Base-by-base conservation (phyloP, 2,888 invertebrate genomes). In the Philonicus albiceps region DNA sequence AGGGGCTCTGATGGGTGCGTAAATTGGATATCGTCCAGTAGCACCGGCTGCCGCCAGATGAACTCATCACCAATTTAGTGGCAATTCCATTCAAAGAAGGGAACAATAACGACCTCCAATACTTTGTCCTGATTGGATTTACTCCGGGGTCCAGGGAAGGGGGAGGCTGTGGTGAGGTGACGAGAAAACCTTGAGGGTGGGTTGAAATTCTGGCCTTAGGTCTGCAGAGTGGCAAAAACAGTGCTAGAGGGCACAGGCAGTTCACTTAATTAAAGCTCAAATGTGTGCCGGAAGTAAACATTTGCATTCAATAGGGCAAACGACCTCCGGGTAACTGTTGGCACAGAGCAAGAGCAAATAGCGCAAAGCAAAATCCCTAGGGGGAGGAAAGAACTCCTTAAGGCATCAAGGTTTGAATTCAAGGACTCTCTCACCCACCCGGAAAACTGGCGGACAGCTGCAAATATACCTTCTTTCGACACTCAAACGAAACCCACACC, bases 281-380 rank as follows among this genome's bases (percentile, higher is more conserved):
- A 83, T 78, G 64, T 83, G 37, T 83, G 64, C 34, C 64, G 55
- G 78, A 83, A 83, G 81, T 83, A 83, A 83, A 83, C 81, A 83
- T 83, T 83, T 83, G 81, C 64, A 83, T 83, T 83, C 81, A 83
- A 83, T 83, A 83, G 81, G 64, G 81, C 64, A 83, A 83, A 83
- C 64, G 64, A 34, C 30, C 81, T 37, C 81, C 37, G 7, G 31
- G 55, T 55, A 22, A 83, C 64, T 55, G 34, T 34, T 49, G 49
- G 31, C 19, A 37, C 19, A 31, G 81, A 55, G 27, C n/a, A 27
- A 64, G 64, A 64, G 37, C 64, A 55, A 83, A 49, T 34, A 64
- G 22, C n/a, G 64, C 64, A 53, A 64, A 40, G 13, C 7, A 31
- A 83, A 34, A 64, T 37, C 37, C 37, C 64, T 37, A 27, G 19